phyloP scores from a whole-genome alignment of 2,888 invertebrate species.

The Andrena praecox region DNA sequence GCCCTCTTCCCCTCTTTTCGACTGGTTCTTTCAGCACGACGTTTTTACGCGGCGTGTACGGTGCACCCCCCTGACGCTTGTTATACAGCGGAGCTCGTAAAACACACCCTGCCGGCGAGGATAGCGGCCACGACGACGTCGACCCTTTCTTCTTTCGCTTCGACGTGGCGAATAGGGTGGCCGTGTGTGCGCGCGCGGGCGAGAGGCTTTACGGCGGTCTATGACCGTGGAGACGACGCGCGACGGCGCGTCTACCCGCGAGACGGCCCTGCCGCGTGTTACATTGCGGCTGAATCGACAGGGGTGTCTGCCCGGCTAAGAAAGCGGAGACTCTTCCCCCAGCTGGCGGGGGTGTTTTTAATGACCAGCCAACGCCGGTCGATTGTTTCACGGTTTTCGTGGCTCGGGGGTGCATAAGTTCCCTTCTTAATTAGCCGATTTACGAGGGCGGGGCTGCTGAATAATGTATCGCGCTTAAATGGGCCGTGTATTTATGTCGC shows the following conservation, averaged over 20 bases:
- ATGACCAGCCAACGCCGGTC: not conserved
- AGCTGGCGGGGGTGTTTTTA: slow-evolving; percentile 8
- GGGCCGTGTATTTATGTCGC: slow-evolving; percentile 8
- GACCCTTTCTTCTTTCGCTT: not conserved
- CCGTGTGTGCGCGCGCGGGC: not conserved
- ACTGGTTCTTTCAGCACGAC: not conserved
- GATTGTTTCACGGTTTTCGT: slow-evolving; percentile 32
- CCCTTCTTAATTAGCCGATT: slow-evolving; percentile 39
- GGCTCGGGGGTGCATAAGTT: slow-evolving; percentile 32
- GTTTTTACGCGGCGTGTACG: slow-evolving; percentile 5
- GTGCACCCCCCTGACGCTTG: slow-evolving; percentile 17
- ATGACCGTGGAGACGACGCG: not conserved
- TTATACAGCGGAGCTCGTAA: slow-evolving; percentile 49
- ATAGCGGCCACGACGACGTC: slow-evolving; percentile 3
- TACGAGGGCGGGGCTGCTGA: slow-evolving; percentile 6
- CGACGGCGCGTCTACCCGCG: not conserved
- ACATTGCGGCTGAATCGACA: not conserved
- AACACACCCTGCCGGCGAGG: slow-evolving; percentile 43
- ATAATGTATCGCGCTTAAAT: slow-evolving; percentile 26
- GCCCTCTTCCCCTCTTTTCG: not conserved
- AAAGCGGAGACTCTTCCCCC: not conserved
- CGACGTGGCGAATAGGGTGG: not conserved
- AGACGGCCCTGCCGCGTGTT: not conserved
- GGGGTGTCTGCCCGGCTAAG: not conserved
- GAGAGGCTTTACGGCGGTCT: not conserved